Evolutionary conservation across 2,888 invertebrate species (phyloP), one percentile per base, ranked within the genome.

Genomic region (Stramonita haemastoma): DNA sequence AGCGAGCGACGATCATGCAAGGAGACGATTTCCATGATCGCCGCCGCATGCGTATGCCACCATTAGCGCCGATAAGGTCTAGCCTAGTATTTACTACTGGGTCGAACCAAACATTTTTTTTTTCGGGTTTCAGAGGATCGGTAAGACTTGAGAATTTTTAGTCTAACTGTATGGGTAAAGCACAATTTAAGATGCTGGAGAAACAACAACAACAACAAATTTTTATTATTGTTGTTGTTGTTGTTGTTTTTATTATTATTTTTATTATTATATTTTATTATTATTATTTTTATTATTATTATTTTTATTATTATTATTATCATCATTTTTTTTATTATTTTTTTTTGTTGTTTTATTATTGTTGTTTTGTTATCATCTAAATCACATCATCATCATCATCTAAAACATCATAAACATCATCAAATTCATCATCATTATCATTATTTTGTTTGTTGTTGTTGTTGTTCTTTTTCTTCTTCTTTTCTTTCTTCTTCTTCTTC

Each of bases 51-150:
- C 77, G 77, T 79, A 79, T 79, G 77, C 34, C 26, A 0, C 15
- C 17, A 79, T 79, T 79, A 79, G 77, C 77, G 77, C 32, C 77
- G 77, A 79, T 79, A n/a, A n/a, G n/a, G n/a, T n/a, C n/a, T n/a
- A n/a, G n/a, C n/a, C n/a, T n/a, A 79, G 32, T 34, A 32, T 79
- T 32, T 32, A 34, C 77, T 6, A 13, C 32, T 79, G 77, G 77
- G 32, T 26, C 77, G 15, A 34, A 79, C 77, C 77, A 79, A 79
- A 79, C 32, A 32, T 79, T 32, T 17, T 79, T 32, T 79, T 29
- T 79, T 32, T n/a, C n/a, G n/a, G n/a, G 77, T 73, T 2, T 6
- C 19, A 5, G 66, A 19, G 5, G 22, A 17, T 19, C 66, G 66
- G 22, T 66, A n/a, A 26, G n/a, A 73, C n/a, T 29, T n/a, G n/a